Evolutionary conservation across 2,113 vertebrate species (phyloP).

Genomic region (Herpetotheres cachinnans): DNA sequence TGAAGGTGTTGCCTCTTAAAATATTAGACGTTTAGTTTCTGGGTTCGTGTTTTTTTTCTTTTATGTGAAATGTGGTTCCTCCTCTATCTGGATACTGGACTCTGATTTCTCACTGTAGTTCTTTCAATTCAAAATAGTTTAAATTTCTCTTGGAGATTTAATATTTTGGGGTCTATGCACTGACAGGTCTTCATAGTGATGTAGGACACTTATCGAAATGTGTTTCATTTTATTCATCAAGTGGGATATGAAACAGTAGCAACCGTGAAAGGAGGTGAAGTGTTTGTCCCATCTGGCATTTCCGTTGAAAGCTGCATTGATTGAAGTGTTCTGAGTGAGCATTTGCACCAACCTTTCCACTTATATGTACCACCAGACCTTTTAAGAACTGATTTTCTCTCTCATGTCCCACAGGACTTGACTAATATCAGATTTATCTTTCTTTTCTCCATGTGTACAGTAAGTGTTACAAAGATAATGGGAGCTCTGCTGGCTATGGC

Average conservation of each 20-base stretch:
- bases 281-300: neutral
- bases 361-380: neutral
- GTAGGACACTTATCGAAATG: neutral
- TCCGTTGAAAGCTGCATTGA: neutral
- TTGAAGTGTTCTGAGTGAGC: neutral
- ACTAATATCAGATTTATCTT: neutral
- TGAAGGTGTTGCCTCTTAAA: fast-evolving
- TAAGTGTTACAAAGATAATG: neutral
- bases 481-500: neutral
- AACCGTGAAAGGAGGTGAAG: neutral
- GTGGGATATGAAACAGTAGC: neutral
- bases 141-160: neutral
- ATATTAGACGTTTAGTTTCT: neutral
- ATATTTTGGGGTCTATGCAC: neutral
- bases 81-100: neutral
- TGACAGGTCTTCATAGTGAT: neutral
- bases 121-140: neutral
- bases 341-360: neutral
- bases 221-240: neutral
- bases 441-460: neutral
- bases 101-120: neutral
- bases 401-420: neutral
- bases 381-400: neutral
- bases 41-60: neutral
- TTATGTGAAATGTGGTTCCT: neutral